Base-by-base conservation (phyloP, 2,797 vertebrate species). In the Graptemys geographica region DNA sequence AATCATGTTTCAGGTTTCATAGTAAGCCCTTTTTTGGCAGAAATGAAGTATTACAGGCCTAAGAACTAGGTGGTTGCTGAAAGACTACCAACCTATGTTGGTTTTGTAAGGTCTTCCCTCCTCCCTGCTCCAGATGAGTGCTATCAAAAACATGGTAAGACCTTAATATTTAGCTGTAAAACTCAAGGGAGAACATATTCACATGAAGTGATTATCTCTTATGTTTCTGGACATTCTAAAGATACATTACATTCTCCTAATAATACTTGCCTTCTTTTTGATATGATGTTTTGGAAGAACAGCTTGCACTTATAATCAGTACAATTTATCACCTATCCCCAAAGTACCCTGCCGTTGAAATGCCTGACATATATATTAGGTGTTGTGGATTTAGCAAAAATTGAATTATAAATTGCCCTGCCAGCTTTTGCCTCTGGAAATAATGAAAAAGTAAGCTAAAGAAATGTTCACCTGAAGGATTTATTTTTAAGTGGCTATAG, bases 331-430 rank as follows among this genome's bases (percentile, higher is more conserved):
- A 98, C 98, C 98, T 98, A 98, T 98, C 98, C 98, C 98, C 98
- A 98, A 98, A 99, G 98, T 98, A 98, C 98, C 97, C 97, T 98
- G 97, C 98, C 97, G 99, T 98, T 98, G 99, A 99, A 99, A 99
- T 99, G 99, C 98, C 98, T 99, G 99, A 99, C 99, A 99, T 99
- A 99, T 99, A 99, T 99, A 99, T 99, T 99, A 98, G 99, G 98
- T 99, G 98, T 98, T 97, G 98, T 97, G 99, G 98, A 98, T 98
- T 98, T 99, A 99, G 98, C 99, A 99, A 99, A 99, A 99, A 99
- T 98, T 98, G 98, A 98, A 98, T 98, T 98, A 98, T 98, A 99
- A 99, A 99, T 99, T 98, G 98, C 98, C 98, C 98, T 99, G 99
- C 98, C 98, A 99, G 97, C 97, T 98, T 98, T 98, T 98, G 98